Conservation (phyloP, 2,888 invertebrate genomes). For the Tricholauxania praeusta region DNA sequence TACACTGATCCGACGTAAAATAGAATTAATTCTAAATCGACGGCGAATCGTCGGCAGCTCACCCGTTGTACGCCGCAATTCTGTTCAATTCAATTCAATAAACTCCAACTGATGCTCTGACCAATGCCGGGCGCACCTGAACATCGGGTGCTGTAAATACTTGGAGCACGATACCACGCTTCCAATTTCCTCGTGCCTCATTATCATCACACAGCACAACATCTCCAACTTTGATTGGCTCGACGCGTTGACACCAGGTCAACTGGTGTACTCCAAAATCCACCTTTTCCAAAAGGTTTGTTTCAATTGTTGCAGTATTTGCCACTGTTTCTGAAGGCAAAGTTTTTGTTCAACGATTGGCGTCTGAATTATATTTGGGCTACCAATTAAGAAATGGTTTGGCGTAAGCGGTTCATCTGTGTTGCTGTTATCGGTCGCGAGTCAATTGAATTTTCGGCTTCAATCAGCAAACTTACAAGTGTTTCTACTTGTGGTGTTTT, state of each 20-base stretch:
- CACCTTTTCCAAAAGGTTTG: too few relatives aligned
- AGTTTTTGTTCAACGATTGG: conserved; percentile 26
- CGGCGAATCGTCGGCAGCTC: too few relatives aligned
- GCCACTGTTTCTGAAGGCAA: conserved; percentile 41
- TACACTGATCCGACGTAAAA: too few relatives aligned
- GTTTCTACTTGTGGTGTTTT: too few relatives aligned
- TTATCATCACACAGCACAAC: conserved; percentile 46
- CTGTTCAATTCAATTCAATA: too few relatives aligned
- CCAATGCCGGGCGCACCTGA: conserved; percentile 46
- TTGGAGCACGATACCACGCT: conserved; percentile 37
- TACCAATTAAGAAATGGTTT: conserved; percentile 36
- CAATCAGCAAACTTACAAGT: too few relatives aligned
- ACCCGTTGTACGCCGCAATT: too few relatives aligned
- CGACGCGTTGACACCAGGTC: conserved; percentile 8
- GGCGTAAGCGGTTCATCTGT: conserved; percentile 36
- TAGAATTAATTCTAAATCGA: too few relatives aligned
- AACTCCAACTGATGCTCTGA: conserved; percentile 46
- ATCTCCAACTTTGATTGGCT: conserved; percentile 32
- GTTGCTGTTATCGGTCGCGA: not conserved
- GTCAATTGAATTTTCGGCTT: too few relatives aligned
- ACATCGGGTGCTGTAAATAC: conserved; percentile 47
- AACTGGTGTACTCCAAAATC: too few relatives aligned
- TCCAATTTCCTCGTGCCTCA: conserved; percentile 48
- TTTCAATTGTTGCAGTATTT: conserved; percentile 40
- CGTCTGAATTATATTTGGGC: conserved; percentile 33